Base-by-base conservation (phyloP, 2,888 invertebrate genomes). In the Mythimna lalbum region DNA sequence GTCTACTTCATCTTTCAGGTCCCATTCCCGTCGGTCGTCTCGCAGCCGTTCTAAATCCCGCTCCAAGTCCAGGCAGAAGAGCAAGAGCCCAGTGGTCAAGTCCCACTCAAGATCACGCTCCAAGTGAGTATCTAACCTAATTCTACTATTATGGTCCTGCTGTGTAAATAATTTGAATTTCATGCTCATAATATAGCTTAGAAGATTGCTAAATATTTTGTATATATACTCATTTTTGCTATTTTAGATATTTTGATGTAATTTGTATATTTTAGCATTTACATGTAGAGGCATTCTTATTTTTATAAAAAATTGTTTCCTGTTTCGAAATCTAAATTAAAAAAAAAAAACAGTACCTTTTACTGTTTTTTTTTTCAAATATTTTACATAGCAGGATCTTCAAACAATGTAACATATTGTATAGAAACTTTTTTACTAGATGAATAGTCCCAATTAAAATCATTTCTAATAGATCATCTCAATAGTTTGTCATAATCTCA, bases 21-120 rank as follows among this genome's bases (percentile, higher is more conserved):
- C 77, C 61, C 78, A 96, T 85, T 96, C 96, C 66, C 96, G 96
- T 79, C 96, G 96, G 80, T 96, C 96, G 56, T 92, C 91, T 0
- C 91, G 90, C 78, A 93, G 93, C 81, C 93, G 93, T 33, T 97
- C 72, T 12, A 73, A 73, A 43, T 73, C 97, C 71, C 96, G 97
- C 50, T 97, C 97, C 83, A 97, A 97, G 89, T 97, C 97, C 78
- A 96, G 96, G 59, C 97, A 97, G 63, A 97, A 97, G 95, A 97
- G 97, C 90, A 98, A 98, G 96, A 98, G 98, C 63, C 97, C 97
- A 57, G 98, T 97, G 23, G 97, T 97, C 68, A 98, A 98, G 91
- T 98, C 98, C 49, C 97, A 97, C 73, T 98, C 98, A 53, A 96
- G 97, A 71, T 98, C 98, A 50, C 97, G 97, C 77, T 98, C 98